Evolutionary conservation across 2,888 invertebrate species (phyloP), one percentile per base, ranked within the genome.

Genomic region (Eupithecia pulchellata): DNA sequence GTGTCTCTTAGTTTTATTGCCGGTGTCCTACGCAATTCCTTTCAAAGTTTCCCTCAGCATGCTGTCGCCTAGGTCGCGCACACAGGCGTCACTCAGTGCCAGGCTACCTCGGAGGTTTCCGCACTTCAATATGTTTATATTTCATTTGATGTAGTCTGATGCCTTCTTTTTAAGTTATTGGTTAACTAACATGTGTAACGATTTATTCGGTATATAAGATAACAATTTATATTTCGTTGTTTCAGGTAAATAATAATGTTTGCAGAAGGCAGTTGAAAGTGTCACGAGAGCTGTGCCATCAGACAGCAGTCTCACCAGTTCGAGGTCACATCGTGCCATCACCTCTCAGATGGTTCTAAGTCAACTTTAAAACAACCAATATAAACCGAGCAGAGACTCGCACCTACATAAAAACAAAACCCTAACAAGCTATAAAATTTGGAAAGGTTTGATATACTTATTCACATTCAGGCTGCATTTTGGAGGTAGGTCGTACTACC

Each of bases 71-170:
- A 20, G 25, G 25, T 9, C 47, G 20, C 11, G 27, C 55, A 27
- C 55, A 6, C 14, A 14, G 29, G 14, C 55, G 25, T 25, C 13
- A 52, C 20, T 1, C 65, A 61, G 70, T 58, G 63, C 39, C 34
- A 57, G 61, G 47, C 58, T n/a, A 27, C 61, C 6, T 61, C 63
- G 42, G 57, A 67, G 69, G 64, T 34, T 52, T 69, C 72, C 39
- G 67, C 64, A 66, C 72, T 69, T 66, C 72, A 72, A 67, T 67
- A 72, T 65, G 64, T 61, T 63, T 61, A 74, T 70, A 71, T 76
- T 69, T 75, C 17, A 39, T 39, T 17, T 39, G 17, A 39, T 39
- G 39, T 39, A 14, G 39, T 39, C 17, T 39, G 39, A 32, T 32
- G 4, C 4, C 32, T 4, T 32, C 4, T 5, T 4, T 4, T 6